phyloP scores from a whole-genome alignment of 1,140 invertebrate genomes.

The Bombus confusus region DNA sequence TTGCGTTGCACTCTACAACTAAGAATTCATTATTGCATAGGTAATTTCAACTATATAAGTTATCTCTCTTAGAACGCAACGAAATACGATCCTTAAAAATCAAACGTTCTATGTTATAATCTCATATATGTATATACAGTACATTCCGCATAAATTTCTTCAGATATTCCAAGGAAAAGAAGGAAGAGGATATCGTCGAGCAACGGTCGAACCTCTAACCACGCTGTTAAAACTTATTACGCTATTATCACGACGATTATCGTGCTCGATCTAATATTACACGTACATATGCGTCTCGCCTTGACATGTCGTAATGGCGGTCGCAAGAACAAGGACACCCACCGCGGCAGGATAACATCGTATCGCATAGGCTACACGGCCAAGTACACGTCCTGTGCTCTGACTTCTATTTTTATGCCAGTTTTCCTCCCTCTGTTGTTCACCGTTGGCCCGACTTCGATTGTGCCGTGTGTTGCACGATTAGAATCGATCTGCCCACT shows the following conservation, averaged over 20 bases:
- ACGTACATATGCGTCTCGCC: conserved; percentile 64
- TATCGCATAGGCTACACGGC: conserved; percentile 62
- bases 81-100: background rate
- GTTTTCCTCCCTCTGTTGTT: conserved; percentile 51
- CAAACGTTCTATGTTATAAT: background rate
- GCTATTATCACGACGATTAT: conserved; percentile 46
- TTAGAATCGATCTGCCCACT: conserved; percentile 53
- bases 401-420: conserved; percentile 61
- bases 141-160: background rate
- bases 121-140: background rate
- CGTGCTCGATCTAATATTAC: conserved; percentile 58
- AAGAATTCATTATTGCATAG: too few species aligned
- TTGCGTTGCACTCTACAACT: too few species aligned
- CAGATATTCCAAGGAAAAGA: background rate
- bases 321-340: conserved; percentile 68
- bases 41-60: background rate
- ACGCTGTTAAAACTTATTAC: conserved; percentile 36
- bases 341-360: conserved; percentile 68
- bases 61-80: background rate
- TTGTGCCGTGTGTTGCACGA: conserved; percentile 38
- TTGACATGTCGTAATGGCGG: conserved; percentile 68
- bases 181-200: background rate
- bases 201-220: background rate
- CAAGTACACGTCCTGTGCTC: conserved; percentile 61
- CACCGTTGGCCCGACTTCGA: conserved; percentile 49